These are phyloP conservation scores for Lucilia sericata DNA, from an alignment of 1,140 invertebrate genomes.

Conservation along the genomic window DNA sequence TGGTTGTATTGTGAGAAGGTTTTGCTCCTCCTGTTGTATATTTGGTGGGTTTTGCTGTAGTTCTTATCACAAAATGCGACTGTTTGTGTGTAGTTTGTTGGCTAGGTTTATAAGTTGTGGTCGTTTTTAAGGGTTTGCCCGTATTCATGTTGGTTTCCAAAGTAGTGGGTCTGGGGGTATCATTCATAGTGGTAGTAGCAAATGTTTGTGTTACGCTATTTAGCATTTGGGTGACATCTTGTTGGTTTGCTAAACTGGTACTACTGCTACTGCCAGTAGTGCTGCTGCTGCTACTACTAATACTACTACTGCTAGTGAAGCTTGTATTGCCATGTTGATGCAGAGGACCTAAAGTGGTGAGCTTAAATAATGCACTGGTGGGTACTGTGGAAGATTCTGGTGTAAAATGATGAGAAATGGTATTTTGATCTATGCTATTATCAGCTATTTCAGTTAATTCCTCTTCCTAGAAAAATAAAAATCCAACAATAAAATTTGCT, in stretches of 20 bases:
- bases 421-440: slow-evolving; percentile 70
- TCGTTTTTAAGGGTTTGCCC: slow-evolving; percentile 60
- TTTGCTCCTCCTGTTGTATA: background rate
- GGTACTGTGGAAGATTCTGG: slow-evolving; percentile 67
- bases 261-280: slow-evolving; percentile 14
- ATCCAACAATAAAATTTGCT: background rate
- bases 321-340: slow-evolving; percentile 11
- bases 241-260: background rate
- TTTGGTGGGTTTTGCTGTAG: slow-evolving; percentile 54
- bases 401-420: slow-evolving; percentile 69
- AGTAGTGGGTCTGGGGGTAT: slow-evolving; percentile 37
- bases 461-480: slow-evolving; percentile 56
- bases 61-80: slow-evolving; percentile 63
- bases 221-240: slow-evolving; percentile 38
- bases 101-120: slow-evolving; percentile 51
- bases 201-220: slow-evolving; percentile 41
- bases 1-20: slow-evolving; percentile 31
- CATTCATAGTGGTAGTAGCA: slow-evolving; percentile 48
- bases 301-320: background rate
- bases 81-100: slow-evolving; percentile 54
- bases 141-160: slow-evolving; percentile 59
- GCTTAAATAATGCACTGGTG: slow-evolving; percentile 59
- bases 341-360: slow-evolving; percentile 52
- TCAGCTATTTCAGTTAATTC: slow-evolving; percentile 66
- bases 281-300: slow-evolving; percentile 41